Base-by-base conservation (phyloP, 1,140 invertebrate genomes). In the Phortica variegata region DNA sequence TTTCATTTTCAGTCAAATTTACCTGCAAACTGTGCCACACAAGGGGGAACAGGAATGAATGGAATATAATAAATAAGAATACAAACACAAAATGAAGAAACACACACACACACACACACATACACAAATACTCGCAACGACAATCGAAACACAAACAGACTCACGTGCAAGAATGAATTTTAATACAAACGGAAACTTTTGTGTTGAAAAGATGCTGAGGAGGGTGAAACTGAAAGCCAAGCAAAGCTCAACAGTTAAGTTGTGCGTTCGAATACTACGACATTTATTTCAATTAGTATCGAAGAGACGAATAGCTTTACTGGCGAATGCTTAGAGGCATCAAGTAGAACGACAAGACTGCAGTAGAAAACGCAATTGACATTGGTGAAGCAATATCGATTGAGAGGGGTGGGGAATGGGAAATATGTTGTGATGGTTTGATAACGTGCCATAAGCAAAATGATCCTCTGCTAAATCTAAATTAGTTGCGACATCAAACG, bases 31-130 rank as follows among this genome's bases (percentile, higher is more conserved):
- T 54, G 49, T 44, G 34, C 48, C 4, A 15, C 4, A 34, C 5
- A 34, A 15, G 12, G 8, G 13, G 16, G 16, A 34, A n/a, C 12
- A 34, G 12, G 4, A 4, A n/a, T 15, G 54, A 49, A 52, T 50
- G 63, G 56, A 66, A 66, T n/a, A n/a, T 66, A 66, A 66, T 66
- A 66, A 66, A 70, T 65, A 65, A 61, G 65, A 61, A 66, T 63
- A 71, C 57, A 70, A 70, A 58, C 66, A 70, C 59, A 45, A 61
- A 61, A 43, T 12, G n/a, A 7, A 32, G 33, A 43, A 33, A 43
- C 42, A 17, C 29, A 19, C 39, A 23, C 8, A 21, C 13, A 23
- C 26, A 31, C 15, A 43, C 2, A 43, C 12, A 31, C 17, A 42
- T 29, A 42, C 40, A 42, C 6, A 42, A 12, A 26, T 26, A 26